Conservation (phyloP, 2,113 vertebrate genomes). For the Camelus dromedarius region DNA sequence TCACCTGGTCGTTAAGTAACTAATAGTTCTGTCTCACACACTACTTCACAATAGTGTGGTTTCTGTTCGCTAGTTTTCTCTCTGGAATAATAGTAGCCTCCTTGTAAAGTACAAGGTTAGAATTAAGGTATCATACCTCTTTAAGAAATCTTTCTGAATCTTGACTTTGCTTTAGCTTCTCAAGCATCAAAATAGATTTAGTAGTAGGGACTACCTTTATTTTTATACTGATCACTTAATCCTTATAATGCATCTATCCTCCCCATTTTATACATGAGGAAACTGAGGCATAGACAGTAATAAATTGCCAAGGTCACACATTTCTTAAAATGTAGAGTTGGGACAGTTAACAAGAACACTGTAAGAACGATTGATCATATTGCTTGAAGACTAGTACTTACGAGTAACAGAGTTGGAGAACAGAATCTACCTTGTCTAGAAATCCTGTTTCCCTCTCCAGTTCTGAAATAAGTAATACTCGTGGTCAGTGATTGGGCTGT, state of each 20-base stretch:
- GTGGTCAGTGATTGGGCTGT: background rate
- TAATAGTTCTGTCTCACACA: background rate
- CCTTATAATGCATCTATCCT: background rate
- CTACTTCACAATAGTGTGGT: background rate
- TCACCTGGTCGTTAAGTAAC: background rate
- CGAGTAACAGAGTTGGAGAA: background rate
- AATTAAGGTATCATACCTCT: background rate
- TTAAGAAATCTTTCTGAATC: background rate
- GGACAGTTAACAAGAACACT: background rate
- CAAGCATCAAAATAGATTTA: background rate
- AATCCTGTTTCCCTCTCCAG: background rate
- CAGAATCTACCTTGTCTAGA: background rate
- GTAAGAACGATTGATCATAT: background rate
- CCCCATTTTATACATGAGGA: background rate
- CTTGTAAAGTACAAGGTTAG: background rate
- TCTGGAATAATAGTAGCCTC: background rate
- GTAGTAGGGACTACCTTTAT: background rate
- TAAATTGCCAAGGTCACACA: background rate
- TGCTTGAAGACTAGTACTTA: background rate
- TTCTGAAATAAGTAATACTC: background rate
- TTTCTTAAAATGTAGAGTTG: background rate
- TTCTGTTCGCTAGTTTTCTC: background rate
- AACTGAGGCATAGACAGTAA: background rate
- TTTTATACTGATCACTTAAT: background rate
- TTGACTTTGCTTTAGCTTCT: constrained; percentile 22